phyloP scores from a whole-genome alignment of 2,113 vertebrate genomes.

The Calidris pygmaea region DNA sequence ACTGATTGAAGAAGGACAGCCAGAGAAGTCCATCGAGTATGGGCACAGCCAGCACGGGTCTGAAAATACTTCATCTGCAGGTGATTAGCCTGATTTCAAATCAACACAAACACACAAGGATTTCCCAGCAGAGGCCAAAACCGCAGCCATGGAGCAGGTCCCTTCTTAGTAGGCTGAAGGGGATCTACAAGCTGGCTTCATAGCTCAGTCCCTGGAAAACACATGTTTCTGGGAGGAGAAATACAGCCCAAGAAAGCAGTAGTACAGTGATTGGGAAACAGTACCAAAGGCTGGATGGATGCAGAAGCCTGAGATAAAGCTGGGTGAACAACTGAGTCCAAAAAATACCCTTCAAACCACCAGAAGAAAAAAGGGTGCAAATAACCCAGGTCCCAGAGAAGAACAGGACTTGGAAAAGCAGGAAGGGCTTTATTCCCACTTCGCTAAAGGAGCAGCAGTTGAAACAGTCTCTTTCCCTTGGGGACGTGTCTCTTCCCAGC shows the following conservation, averaged over 20 bases:
- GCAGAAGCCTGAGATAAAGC: not conserved
- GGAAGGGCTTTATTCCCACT: not conserved
- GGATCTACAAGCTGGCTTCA: not conserved
- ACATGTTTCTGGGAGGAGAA: not conserved
- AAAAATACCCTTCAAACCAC: not conserved
- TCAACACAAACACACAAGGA: not conserved
- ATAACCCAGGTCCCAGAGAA: not conserved
- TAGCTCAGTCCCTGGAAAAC: not conserved
- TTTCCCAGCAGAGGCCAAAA: not conserved
- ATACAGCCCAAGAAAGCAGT: not conserved
- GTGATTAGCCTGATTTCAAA: not conserved
- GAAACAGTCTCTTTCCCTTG: not conserved
- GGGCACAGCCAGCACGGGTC: rapidly evolving
- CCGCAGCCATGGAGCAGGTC: not conserved
- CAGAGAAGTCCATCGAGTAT: rapidly evolving
- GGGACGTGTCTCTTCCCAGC: not conserved
- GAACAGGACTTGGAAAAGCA: not conserved
- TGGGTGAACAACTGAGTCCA: not conserved
- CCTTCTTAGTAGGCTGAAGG: not conserved
- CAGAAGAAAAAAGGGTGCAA: not conserved
- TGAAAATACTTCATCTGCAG: not conserved
- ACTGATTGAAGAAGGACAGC: not conserved
- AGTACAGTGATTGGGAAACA: not conserved
- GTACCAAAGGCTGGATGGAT: not conserved
- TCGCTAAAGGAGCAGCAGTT: not conserved